Percentiles rank a stretch among this genome's conserved stretches.
These are phyloP conservation scores for Glyphotaelius pellucidus DNA, from an alignment of 2,888 invertebrate species.

Conservation along the genomic window DNA sequence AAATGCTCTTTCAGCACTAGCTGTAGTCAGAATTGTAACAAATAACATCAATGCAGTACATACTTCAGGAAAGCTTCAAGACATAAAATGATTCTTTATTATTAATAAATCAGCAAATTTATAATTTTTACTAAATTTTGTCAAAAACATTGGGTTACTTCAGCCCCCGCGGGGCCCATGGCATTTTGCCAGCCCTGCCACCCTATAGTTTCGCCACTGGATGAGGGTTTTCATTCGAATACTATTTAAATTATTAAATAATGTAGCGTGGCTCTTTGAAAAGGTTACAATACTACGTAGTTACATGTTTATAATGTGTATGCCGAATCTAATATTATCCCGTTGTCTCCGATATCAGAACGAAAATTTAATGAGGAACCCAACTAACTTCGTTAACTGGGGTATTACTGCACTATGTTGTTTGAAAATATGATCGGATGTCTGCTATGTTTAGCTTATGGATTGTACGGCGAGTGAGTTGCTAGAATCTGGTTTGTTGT, in stretches of 20 bases:
- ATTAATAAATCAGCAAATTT: too few relatives aligned
- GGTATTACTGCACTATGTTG: neutral
- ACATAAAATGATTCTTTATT: too few relatives aligned
- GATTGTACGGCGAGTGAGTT: neutral
- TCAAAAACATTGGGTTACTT: too few relatives aligned
- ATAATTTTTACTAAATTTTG: too few relatives aligned
- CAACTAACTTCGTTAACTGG: neutral
- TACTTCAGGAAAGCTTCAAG: too few relatives aligned
- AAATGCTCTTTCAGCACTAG: too few relatives aligned
- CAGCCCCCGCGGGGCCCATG: too few relatives aligned
- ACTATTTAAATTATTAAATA: neutral
- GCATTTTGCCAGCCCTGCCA: too few relatives aligned
- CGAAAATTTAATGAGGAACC: neutral
- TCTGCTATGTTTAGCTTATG: neutral
- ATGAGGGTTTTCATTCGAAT: neutral
- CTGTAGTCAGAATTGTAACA: too few relatives aligned
- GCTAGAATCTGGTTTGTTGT: neutral
- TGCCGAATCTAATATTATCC: neutral
- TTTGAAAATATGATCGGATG: neutral
- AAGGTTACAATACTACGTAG: neutral
- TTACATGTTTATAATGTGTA: too few relatives aligned
- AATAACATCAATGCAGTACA: too few relatives aligned
- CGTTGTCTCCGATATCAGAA: neutral
- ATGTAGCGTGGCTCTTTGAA: neutral
- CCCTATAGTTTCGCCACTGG: too few relatives aligned